Conservation (phyloP, 2,113 vertebrate species). For the Rhabdornis inornatus region DNA sequence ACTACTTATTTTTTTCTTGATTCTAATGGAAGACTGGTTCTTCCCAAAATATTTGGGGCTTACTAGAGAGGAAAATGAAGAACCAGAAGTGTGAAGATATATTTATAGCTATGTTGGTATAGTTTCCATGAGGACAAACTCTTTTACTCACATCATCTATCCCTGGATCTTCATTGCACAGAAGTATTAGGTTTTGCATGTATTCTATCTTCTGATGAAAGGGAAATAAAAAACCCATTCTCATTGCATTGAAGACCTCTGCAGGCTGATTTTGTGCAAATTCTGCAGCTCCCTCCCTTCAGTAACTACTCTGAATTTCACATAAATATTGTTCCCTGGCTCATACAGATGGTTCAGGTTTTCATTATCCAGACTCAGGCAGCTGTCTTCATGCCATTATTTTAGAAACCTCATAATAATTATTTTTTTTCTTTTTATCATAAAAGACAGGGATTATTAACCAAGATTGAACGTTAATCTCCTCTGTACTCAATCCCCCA, state of each 20-base stretch:
- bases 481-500: conserved; percentile 2
- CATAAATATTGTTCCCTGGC: neutral
- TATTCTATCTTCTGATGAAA: neutral
- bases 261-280: neutral
- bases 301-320: neutral
- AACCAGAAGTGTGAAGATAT: neutral
- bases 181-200: neutral
- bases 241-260: neutral
- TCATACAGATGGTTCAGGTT: neutral
- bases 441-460: conserved; percentile 53
- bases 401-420: conserved; percentile 22
- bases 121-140: neutral
- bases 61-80: neutral
- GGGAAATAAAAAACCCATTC: neutral
- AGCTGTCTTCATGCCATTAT: conserved; percentile 7
- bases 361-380: neutral
- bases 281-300: neutral
- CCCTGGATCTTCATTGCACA: neutral
- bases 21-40: neutral
- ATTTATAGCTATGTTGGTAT: neutral
- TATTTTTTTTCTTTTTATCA: conserved; percentile 16
- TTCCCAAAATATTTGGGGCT: neutral
- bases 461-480: conserved; percentile 15
- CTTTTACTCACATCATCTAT: neutral
- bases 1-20: neutral